Conservation (phyloP, 1,140 invertebrate genomes). For the Drosophila rufa region DNA sequence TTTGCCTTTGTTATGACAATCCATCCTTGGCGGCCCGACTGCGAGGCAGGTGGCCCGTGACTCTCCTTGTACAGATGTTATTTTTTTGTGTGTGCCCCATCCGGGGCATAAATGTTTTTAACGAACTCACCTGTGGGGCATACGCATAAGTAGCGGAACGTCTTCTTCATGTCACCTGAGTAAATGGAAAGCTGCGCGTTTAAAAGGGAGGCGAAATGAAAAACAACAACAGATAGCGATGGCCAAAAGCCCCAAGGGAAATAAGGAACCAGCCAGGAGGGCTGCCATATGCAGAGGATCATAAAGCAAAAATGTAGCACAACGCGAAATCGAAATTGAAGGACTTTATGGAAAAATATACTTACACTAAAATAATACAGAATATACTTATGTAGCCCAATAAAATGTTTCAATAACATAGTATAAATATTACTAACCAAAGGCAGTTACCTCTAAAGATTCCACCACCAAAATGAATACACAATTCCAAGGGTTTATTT, state of each 20-base stretch:
- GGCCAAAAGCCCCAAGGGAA: constrained; percentile 35
- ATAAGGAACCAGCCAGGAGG: constrained; percentile 17
- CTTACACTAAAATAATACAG: background rate
- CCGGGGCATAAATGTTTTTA: constrained; percentile 63
- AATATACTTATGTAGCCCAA: too few species aligned
- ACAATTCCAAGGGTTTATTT: constrained; percentile 49
- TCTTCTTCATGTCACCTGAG: constrained; percentile 42
- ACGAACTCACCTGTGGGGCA: constrained; percentile 67
- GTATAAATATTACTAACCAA: too few species aligned
- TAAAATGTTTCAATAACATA: too few species aligned
- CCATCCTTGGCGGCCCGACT: constrained; percentile 62
- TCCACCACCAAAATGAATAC: constrained; percentile 5
- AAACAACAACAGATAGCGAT: constrained; percentile 39
- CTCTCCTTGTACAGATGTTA: constrained; percentile 5
- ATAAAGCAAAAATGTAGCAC: constrained; percentile 21
- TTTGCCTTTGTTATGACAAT: constrained; percentile 80
- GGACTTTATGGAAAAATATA: constrained; percentile 5
- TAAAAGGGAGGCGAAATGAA: constrained; percentile 5
- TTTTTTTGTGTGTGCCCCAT: constrained; percentile 35
- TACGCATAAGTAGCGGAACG: constrained; percentile 60
- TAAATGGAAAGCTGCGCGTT: constrained; percentile 38
- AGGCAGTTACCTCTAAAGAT: background rate
- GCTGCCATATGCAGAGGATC: constrained; percentile 19
- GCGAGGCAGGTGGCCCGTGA: constrained; percentile 21
- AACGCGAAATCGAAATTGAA: constrained; percentile 17